A percentile compares a stretch with the other conserved stretches of the same genome.
phyloP scores from a whole-genome alignment of 2,113 vertebrate species.

The Ginglymostoma cirratum region DNA sequence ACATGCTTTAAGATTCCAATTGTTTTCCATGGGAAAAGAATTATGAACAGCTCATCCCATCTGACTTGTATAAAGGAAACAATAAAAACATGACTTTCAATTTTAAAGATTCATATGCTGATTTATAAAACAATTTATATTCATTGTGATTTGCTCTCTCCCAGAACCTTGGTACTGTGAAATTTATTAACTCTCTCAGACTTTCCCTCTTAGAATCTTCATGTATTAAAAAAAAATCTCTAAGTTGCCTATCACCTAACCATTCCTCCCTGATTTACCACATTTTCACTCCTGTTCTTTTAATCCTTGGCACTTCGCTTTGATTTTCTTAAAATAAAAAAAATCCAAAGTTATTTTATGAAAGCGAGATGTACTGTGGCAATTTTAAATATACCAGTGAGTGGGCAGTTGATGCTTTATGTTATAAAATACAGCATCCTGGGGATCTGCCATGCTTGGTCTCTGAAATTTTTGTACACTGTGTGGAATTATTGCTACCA shows the following conservation, averaged over 20 bases:
- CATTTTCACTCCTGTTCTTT: neutral
- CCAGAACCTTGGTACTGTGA: neutral
- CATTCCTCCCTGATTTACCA: neutral
- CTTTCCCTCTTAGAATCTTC: neutral
- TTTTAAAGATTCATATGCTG: conserved; percentile 12
- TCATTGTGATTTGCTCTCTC: neutral
- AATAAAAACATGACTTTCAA: conserved; percentile 25
- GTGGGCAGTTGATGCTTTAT: neutral
- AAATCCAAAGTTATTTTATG: neutral
- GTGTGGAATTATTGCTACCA: neutral
- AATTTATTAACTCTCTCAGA: neutral
- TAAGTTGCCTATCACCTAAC: neutral
- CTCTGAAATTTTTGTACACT: neutral
- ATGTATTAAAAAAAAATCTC: neutral
- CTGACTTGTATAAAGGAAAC: conserved; percentile 7
- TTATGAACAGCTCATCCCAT: neutral
- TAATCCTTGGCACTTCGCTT: neutral
- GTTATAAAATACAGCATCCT: neutral
- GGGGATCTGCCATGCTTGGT: neutral
- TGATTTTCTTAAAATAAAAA: neutral
- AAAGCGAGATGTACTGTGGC: neutral
- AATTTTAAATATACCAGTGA: neutral
- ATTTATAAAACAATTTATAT: conserved; percentile 13
- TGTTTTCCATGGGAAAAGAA: conserved; percentile 12
- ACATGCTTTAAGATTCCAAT: conserved; percentile 24